These are phyloP conservation scores for Amphipyra berbera DNA, from an alignment of 2,888 invertebrate genomes.

Conservation along the genomic window DNA sequence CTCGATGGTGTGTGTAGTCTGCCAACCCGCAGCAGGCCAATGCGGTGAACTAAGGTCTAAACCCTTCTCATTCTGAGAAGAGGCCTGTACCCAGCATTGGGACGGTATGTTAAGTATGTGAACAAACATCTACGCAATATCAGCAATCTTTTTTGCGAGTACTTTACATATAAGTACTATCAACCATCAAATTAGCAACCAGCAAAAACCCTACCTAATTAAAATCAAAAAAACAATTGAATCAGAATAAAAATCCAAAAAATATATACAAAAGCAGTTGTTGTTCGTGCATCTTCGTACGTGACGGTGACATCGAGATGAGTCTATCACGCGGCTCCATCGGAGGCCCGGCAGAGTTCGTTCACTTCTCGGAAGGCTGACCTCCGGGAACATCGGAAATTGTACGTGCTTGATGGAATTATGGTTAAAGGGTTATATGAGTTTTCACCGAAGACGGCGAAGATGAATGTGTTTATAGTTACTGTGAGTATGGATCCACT, in stretches of 20 bases:
- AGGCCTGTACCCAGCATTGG: too few relatives aligned
- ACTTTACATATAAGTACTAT: too few relatives aligned
- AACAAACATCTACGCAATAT: too few relatives aligned
- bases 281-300: conserved; percentile 59
- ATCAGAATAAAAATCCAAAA: conserved; percentile 10
- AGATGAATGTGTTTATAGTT: background rate
- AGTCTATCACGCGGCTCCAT: conserved; percentile 57
- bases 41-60: too few relatives aligned
- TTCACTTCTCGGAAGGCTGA: conserved; percentile 67
- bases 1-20: too few relatives aligned
- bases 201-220: conserved; percentile 14
- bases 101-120: too few relatives aligned
- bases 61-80: too few relatives aligned
- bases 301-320: conserved; percentile 69
- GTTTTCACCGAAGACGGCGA: conserved; percentile 39
- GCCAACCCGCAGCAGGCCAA: too few relatives aligned
- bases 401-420: conserved; percentile 31
- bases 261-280: conserved; percentile 5
- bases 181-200: too few relatives aligned
- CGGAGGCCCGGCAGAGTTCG: conserved; percentile 50
- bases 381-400: conserved; percentile 55
- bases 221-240: conserved; percentile 9
- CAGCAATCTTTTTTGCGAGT: too few relatives aligned
- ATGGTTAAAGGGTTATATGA: conserved; percentile 31
- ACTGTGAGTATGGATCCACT: background rate